Percentiles rank a stretch among this genome's conserved stretches.
phyloP scores from a whole-genome alignment of 2,888 invertebrate species.

The Brachyptera putata region DNA sequence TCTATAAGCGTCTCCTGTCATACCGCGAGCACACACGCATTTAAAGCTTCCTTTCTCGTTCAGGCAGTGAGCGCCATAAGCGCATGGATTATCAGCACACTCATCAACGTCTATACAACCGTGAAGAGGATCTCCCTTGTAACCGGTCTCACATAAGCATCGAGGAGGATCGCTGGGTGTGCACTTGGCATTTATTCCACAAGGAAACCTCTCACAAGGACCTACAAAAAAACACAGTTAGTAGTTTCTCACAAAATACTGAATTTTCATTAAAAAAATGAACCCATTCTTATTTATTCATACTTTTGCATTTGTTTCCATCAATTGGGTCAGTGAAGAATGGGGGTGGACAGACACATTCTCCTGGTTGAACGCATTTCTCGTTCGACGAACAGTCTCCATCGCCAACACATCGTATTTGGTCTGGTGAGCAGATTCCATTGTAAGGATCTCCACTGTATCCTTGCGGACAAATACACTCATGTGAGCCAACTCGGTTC shows the following conservation, averaged over 20 bases:
- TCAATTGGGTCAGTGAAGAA: conserved; percentile 80
- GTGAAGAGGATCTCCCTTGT: conserved; percentile 77
- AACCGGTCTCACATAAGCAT: conserved; percentile 84
- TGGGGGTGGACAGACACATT: conserved; percentile 87
- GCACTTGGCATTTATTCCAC: conserved; percentile 87
- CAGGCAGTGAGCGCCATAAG: conserved; percentile 81
- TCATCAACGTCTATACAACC: conserved; percentile 85
- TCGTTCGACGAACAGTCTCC: conserved; percentile 82
- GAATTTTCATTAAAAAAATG: neutral
- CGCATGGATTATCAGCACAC: conserved; percentile 79
- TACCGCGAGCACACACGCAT: conserved; percentile 79
- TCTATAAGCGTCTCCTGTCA: conserved; percentile 80
- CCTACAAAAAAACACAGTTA: conserved; percentile 44
- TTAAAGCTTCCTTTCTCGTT: conserved; percentile 82
- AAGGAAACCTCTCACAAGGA: conserved; percentile 85
- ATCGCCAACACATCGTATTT: conserved; percentile 76
- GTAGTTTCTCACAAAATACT: no score
- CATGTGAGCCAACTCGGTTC: conserved; percentile 71
- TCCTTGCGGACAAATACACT: conserved; percentile 76
- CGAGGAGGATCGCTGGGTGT: conserved; percentile 84
- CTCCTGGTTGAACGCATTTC: conserved; percentile 86
- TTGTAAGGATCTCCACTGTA: conserved; percentile 78
- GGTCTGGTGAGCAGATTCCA: conserved; percentile 76
- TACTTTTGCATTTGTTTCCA: conserved; percentile 81
- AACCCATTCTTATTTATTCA: conserved; percentile 28